A percentile compares a stretch with the other conserved stretches of the same genome.
phyloP scores from a whole-genome alignment of 2,113 vertebrate genomes.

The Anhinga anhinga region DNA sequence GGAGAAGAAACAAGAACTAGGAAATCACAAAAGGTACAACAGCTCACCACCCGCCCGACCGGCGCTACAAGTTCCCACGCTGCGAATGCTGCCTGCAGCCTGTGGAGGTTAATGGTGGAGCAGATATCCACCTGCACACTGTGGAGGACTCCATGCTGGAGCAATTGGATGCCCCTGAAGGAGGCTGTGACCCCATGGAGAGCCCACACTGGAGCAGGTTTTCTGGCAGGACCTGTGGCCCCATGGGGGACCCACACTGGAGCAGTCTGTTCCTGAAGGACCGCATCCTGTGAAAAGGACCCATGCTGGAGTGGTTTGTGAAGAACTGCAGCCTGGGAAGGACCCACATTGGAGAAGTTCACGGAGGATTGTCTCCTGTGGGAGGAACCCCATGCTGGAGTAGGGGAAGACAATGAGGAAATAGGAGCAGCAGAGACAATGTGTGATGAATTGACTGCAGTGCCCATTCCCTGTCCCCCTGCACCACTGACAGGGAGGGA shows the following conservation, averaged over 20 bases:
- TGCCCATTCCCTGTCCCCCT: background rate
- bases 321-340: background rate
- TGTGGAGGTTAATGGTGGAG: background rate
- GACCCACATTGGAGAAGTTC: background rate
- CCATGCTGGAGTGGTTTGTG: background rate
- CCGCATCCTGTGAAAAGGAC: background rate
- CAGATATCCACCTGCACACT: background rate
- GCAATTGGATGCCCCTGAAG: background rate
- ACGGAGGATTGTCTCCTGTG: background rate
- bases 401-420: background rate
- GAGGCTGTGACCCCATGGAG: background rate
- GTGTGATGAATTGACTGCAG: background rate
- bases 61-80: no score
- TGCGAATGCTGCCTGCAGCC: no score
- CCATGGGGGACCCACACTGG: fast-evolving
- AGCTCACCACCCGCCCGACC: no score
- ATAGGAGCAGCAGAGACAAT: background rate
- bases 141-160: background rate
- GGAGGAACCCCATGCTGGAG: background rate
- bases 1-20: no score
- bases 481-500: fast-evolving
- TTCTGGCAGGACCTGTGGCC: background rate
- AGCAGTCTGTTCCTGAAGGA: background rate
- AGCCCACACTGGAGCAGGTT: background rate
- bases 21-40: no score